Base-by-base conservation (phyloP, 2,888 invertebrate species). In the Cheilosia soror region DNA sequence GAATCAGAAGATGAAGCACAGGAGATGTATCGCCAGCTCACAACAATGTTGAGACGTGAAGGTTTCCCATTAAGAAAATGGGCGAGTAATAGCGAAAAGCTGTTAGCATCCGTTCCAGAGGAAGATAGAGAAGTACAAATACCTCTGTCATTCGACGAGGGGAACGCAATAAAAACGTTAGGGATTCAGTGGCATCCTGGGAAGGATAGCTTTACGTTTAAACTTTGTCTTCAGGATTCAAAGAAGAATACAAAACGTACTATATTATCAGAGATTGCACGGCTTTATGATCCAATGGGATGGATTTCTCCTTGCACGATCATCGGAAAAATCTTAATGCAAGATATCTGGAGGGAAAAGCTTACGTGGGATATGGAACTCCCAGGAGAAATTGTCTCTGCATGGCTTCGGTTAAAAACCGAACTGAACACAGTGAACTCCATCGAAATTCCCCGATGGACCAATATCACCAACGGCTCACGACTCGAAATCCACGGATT, bases 11-110 rank as follows among this genome's bases (percentile, higher is more conserved):
- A 25, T 0, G 49, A 71, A 71, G 58, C 58, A 13, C 1, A 15
- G 2, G 42, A 72, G 3, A 62, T 53, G 62, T 29, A 62, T 31
- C 29, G 1, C 0, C 42, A 62, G 29, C 51, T 71, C 3, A 37
- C 4, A 3, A 11, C 7, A 9, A 60, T 60, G 60, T 27, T 71
- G 6, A 33, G 25, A 0, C 27, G 51, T 9, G 71, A 27, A 51
- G 58, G 49, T 13, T 71, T 71, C 13, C 49, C 57, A 7, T 15
- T 71, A n/a, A 20, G 71, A n/a, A 71, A 71, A 71, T 58, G 49
- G 44, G 42, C 20, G 0, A 68, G 58, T n/a, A 71, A 60, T 25
- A 42, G 49, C 11, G 27, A 71, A 7, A 37, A 1, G n/a, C 4
- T 71, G 1, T 20, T 20, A 2, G 20, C 20, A 20, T 20, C 20